These are phyloP conservation scores for Chrysochloris asiatica DNA, from an alignment of 2,113 vertebrate genomes.

Conservation along the genomic window DNA sequence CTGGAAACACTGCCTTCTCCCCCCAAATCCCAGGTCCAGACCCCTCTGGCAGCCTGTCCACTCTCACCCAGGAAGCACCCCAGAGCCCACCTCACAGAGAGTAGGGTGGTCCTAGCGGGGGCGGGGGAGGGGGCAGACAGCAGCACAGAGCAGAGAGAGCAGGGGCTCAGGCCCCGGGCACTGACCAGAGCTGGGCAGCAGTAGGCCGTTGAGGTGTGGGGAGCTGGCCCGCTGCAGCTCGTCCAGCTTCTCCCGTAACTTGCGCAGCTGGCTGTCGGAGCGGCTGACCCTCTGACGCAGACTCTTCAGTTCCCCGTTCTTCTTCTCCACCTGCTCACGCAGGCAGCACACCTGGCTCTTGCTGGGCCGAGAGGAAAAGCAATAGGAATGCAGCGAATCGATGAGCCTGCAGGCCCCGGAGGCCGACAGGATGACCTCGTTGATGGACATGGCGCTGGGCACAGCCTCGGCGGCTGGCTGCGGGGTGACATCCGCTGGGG, in stretches of 20 bases:
- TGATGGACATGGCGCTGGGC: conserved; percentile 86
- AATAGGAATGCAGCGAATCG: conserved; percentile 88
- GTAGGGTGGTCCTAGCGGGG: too few species aligned
- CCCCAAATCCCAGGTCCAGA: too few species aligned
- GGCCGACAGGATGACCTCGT: conserved; percentile 87
- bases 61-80: too few species aligned
- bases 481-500: conserved; percentile 84
- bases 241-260: conserved; percentile 86
- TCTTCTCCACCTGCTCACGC: conserved; percentile 85
- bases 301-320: conserved; percentile 81
- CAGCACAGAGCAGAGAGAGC: too few species aligned
- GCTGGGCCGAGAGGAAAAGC: conserved; percentile 86
- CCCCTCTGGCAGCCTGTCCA: too few species aligned
- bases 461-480: conserved; percentile 83
- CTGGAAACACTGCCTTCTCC: too few species aligned
- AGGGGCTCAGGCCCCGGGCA: conserved; percentile 65
- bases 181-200: conserved; percentile 85
- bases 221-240: conserved; percentile 81
- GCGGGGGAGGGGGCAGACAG: too few species aligned
- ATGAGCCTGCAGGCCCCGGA: conserved; percentile 87
- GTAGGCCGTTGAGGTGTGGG: conserved; percentile 82
- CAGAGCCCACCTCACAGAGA: too few species aligned
- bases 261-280: conserved; percentile 85
- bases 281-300: conserved; percentile 85
- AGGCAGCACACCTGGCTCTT: conserved; percentile 87